Conservation (phyloP, 2,888 invertebrate genomes). For the Agapetus fuscipes region DNA sequence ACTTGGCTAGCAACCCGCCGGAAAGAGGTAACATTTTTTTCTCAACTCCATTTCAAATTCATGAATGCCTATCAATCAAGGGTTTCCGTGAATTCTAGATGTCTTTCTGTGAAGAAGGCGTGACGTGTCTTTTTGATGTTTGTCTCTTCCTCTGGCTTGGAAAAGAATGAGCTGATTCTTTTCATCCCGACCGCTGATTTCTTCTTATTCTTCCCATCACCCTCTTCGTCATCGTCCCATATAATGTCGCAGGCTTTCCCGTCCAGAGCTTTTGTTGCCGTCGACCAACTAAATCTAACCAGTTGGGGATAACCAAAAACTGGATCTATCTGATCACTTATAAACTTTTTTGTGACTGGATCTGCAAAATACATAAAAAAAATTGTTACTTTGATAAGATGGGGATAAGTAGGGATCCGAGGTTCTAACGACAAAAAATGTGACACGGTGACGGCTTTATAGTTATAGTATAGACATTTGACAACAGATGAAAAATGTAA, state of each 20-base stretch:
- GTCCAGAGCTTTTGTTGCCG: slow-evolving; percentile 72
- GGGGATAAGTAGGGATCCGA: not conserved
- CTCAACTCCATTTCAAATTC: too few species aligned
- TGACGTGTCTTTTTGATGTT: slow-evolving; percentile 43
- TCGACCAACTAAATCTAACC: slow-evolving; percentile 97
- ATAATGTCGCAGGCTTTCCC: slow-evolving; percentile 61
- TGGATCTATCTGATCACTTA: slow-evolving; percentile 68
- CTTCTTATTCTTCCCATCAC: slow-evolving; percentile 33
- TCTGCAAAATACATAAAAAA: slow-evolving; percentile 54
- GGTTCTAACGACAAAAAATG: too few species aligned
- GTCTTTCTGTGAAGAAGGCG: slow-evolving; percentile 57
- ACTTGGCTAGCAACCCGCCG: too few species aligned
- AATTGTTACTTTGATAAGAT: slow-evolving; percentile 3
- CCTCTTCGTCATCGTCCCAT: slow-evolving; percentile 58
- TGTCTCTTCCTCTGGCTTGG: slow-evolving; percentile 30
- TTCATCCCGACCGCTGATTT: slow-evolving; percentile 30
- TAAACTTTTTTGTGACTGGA: slow-evolving; percentile 88
- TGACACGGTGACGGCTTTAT: too few species aligned
- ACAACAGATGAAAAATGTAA: too few species aligned
- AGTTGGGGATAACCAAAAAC: slow-evolving; percentile 93
- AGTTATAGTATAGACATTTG: too few species aligned
- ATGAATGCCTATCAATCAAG: too few species aligned
- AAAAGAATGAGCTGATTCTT: slow-evolving; percentile 54
- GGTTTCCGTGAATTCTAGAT: slow-evolving; percentile 44
- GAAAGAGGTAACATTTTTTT: too few species aligned